A percentile compares a stretch with the other conserved stretches of the same genome.
These are phyloP conservation scores for Ochotona princeps DNA, from an alignment of 2,113 vertebrate genomes.

Conservation along the genomic window DNA sequence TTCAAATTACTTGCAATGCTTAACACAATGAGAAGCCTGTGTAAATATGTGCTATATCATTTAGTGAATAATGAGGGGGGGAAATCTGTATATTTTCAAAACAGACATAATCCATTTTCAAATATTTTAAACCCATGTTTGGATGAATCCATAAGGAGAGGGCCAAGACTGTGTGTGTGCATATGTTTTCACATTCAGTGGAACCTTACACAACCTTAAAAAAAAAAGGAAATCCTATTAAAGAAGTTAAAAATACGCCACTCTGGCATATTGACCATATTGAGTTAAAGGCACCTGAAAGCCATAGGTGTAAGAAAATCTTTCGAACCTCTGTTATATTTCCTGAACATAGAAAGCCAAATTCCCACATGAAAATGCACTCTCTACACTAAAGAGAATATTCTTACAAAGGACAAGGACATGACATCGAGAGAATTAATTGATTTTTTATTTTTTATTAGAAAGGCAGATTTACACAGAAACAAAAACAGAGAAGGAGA, in stretches of 20 bases:
- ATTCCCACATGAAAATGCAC: not conserved
- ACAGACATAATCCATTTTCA: not conserved
- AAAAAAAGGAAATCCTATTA: not conserved
- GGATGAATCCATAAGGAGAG: not conserved
- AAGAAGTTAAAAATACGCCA: not conserved
- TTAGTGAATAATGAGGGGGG: not conserved
- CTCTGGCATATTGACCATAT: constrained; percentile 12
- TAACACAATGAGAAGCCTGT: not conserved
- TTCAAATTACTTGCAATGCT: not conserved
- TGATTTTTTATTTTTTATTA: too few relatives aligned
- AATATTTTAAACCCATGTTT: not conserved
- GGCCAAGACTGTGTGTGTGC: not conserved
- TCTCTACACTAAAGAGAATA: not conserved
- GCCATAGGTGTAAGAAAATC: not conserved
- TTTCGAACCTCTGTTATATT: not conserved
- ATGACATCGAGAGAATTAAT: not conserved
- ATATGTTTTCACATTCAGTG: not conserved
- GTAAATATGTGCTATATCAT: not conserved
- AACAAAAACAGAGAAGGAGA: too few relatives aligned
- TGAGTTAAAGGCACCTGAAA: not conserved
- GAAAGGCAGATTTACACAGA: too few relatives aligned
- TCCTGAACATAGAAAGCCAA: constrained; percentile 18
- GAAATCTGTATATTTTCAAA: not conserved
- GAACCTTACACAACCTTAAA: not conserved
- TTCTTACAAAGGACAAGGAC: not conserved